These are phyloP conservation scores for Cossypha caffra DNA, from an alignment of 2,797 vertebrate genomes.

Conservation along the genomic window DNA sequence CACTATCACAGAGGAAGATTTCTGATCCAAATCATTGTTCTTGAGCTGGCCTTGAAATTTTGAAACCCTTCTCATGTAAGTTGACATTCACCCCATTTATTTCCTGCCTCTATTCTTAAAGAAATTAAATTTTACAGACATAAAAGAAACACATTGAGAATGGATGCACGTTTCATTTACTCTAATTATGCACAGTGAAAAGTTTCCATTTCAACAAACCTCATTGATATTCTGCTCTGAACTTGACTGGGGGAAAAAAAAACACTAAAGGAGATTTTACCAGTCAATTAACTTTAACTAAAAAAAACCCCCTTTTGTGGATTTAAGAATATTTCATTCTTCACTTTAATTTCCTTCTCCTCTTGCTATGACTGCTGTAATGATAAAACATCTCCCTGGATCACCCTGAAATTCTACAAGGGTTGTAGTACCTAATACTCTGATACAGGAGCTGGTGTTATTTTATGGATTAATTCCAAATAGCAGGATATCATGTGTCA, in stretches of 20 bases:
- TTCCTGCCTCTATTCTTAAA: background rate
- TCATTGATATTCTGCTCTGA: slow-evolving; percentile 69
- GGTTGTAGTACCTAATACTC: background rate
- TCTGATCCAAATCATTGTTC: background rate
- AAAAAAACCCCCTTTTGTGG: background rate
- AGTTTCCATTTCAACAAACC: slow-evolving; percentile 72
- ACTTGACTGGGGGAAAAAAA: slow-evolving; percentile 22
- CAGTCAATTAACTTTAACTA: slow-evolving; percentile 36
- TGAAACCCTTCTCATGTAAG: background rate
- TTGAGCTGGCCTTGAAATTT: background rate
- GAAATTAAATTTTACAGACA: slow-evolving; percentile 69
- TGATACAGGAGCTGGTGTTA: background rate
- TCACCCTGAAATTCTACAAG: background rate
- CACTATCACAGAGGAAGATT: background rate
- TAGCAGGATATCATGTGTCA: background rate
- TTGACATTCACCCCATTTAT: background rate
- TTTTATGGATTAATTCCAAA: slow-evolving; percentile 21
- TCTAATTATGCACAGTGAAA: slow-evolving; percentile 72
- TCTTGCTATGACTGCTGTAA: background rate
- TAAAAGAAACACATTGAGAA: slow-evolving; percentile 67
- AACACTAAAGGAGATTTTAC: slow-evolving; percentile 43
- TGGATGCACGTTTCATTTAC: slow-evolving; percentile 67
- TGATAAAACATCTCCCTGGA: background rate
- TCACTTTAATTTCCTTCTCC: slow-evolving; percentile 3
- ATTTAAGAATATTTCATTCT: slow-evolving; percentile 48